These are phyloP conservation scores for Ophion slaviceki DNA, from an alignment of 2,888 invertebrate genomes.

Conservation along the genomic window DNA sequence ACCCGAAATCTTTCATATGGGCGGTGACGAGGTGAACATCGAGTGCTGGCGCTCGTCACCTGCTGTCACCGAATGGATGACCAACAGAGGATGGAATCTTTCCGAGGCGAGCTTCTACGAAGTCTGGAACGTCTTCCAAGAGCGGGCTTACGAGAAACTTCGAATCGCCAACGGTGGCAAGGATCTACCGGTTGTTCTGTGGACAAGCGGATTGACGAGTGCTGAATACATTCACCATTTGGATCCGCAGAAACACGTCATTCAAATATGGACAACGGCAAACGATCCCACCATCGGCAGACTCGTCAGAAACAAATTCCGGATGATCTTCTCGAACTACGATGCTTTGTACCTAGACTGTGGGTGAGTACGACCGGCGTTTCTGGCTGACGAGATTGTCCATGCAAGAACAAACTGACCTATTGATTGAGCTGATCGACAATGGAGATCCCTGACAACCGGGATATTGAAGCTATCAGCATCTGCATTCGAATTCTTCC, in stretches of 20 bases:
- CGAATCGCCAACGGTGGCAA: constrained; percentile 85
- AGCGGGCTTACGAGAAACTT: constrained; percentile 86
- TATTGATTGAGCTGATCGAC: not conserved
- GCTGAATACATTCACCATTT: constrained; percentile 88
- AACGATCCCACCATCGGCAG: constrained; percentile 87
- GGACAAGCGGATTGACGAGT: constrained; percentile 93
- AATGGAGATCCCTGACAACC: too few species aligned
- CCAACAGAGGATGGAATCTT: constrained; percentile 86
- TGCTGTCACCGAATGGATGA: constrained; percentile 89
- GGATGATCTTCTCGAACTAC: constrained; percentile 93
- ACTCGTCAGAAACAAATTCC: constrained; percentile 89
- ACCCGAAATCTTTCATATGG: constrained; percentile 94
- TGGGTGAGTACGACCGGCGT: constrained; percentile 83
- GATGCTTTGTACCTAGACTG: constrained; percentile 95
- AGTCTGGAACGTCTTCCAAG: constrained; percentile 86
- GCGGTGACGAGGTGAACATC: constrained; percentile 91
- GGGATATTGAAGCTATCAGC: too few species aligned
- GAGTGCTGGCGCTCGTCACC: constrained; percentile 91
- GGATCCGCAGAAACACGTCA: constrained; percentile 90
- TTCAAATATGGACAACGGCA: constrained; percentile 92
- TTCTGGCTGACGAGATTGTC: too few species aligned
- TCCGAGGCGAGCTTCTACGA: constrained; percentile 82
- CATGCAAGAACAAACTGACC: too few species aligned
- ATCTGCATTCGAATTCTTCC: too few species aligned
- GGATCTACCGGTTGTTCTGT: constrained; percentile 88